Evolutionary conservation across 1,140 invertebrate genomes (phyloP).

Genomic region (Philopotamus ludificatus): DNA sequence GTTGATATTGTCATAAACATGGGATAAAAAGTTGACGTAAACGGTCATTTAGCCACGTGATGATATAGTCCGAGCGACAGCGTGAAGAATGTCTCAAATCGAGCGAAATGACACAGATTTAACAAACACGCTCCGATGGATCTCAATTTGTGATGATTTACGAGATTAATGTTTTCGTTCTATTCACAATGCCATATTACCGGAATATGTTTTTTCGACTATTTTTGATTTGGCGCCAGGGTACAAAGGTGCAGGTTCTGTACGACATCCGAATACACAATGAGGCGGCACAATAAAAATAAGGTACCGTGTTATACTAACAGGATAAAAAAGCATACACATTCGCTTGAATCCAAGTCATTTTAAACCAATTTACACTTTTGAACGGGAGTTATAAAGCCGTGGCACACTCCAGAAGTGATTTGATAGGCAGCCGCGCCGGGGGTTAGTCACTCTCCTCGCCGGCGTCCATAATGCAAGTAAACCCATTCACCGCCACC

Average conservation of each 20-base stretch:
- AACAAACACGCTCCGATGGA: too few relatives aligned
- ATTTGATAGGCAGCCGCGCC: slow-evolving; percentile 32
- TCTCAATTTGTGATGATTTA: slow-evolving; percentile 3
- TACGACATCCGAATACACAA: background rate
- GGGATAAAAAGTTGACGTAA: too few relatives aligned
- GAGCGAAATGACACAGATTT: too few relatives aligned
- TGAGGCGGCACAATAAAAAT: slow-evolving; percentile 1
- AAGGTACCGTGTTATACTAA: background rate
- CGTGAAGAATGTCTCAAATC: too few relatives aligned
- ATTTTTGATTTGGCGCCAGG: slow-evolving; percentile 1
- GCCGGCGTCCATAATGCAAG: slow-evolving; percentile 36
- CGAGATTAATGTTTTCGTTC: too few relatives aligned
- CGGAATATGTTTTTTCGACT: background rate
- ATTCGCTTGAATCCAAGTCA: slow-evolving; percentile 23
- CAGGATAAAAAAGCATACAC: slow-evolving; percentile 1
- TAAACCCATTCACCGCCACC: slow-evolving; percentile 35
- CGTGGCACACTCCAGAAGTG: background rate
- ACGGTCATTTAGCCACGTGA: too few relatives aligned
- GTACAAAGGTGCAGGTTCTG: background rate
- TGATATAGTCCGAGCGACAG: too few relatives aligned
- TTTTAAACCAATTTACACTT: slow-evolving; percentile 31
- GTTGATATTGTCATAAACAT: too few relatives aligned
- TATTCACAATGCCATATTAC: too few relatives aligned
- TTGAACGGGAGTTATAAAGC: slow-evolving; percentile 26
- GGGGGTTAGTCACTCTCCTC: slow-evolving; percentile 20